A percentile compares a stretch with the other conserved stretches of the same genome.
These are phyloP conservation scores for Eumacrocentrus americanus DNA, from an alignment of 2,888 invertebrate species.

Conservation along the genomic window DNA sequence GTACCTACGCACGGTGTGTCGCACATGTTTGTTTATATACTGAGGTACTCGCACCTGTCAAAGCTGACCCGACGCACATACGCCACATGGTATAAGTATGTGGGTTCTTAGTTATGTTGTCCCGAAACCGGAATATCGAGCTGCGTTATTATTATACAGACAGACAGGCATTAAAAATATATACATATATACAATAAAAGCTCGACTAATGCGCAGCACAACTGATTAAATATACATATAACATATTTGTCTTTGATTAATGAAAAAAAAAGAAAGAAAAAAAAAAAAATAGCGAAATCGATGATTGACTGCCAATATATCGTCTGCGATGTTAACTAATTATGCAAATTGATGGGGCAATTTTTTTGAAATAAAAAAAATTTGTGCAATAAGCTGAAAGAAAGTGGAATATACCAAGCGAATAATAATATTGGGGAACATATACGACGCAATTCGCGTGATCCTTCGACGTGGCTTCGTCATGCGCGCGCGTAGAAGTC, in stretches of 20 bases:
- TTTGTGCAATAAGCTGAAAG: background rate
- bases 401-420: background rate
- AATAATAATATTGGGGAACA: slow-evolving; percentile 5
- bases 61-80: slow-evolving; percentile 5
- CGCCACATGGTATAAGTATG: slow-evolving; percentile 15
- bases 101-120: slow-evolving; percentile 32
- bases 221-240: background rate
- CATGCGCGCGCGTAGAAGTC: slow-evolving; percentile 48
- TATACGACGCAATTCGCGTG: background rate
- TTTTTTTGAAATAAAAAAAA: background rate
- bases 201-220: background rate
- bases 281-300: background rate
- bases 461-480: slow-evolving; percentile 34
- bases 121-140: slow-evolving; percentile 21
- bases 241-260: background rate
- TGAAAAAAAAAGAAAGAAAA: background rate
- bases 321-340: too few species aligned
- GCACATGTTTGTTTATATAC: slow-evolving; percentile 13
- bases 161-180: background rate
- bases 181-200: background rate
- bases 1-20: background rate
- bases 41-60: slow-evolving; percentile 22
- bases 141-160: background rate
- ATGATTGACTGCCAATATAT: background rate
- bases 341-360: too few species aligned